Evolutionary conservation across 2,888 invertebrate species (phyloP), one percentile per base, ranked within the genome.

Genomic region (Cantharis rustica): DNA sequence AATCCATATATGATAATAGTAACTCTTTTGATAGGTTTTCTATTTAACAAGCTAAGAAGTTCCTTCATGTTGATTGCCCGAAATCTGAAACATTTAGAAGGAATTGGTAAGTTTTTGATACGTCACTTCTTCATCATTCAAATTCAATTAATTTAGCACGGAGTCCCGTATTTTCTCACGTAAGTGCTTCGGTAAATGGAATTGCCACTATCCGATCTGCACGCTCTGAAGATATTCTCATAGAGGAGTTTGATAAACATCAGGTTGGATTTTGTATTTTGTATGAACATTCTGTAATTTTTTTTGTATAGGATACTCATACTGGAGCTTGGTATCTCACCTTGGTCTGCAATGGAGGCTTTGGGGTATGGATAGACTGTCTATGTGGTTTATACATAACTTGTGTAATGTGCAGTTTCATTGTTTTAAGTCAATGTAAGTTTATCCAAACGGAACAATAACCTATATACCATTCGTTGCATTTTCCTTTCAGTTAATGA

Each of bases 161-260:
- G 79, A 96, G 96, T 88, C 97, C 97, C 0, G 94, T 98, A 0
- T 96, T 96, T 86, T 95, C 96, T 0, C 96, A 97, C 86, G 91
- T 97, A 82, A 94, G 94, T 61, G 93, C 96, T 0, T 93, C 95
- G 0, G 89, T 97, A 4, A 92, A 93, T 79, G 97, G 97, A 1
- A 91, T 98, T 16, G 92, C 94, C 68, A 96, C 96, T 0, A 96
- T 98, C 77, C 90, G 97, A 75, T 94, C 96, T 0, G 92, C 93
- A 3, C 90, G 91, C 13, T 92, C 93, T 1, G 91, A 95, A 86
- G 89, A 92, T 77, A 89, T 92, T 79, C 91, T 97, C 72, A 91
- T 91, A 70, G 63, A 26, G 81, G 93, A 94, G 82, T 95, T 95
- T 81, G 95, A 95, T 84, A 85, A 88, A 62, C 90, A 93, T 82